phyloP scores from a whole-genome alignment of 2,888 invertebrate species.

The Arrhopalites spinosus region DNA sequence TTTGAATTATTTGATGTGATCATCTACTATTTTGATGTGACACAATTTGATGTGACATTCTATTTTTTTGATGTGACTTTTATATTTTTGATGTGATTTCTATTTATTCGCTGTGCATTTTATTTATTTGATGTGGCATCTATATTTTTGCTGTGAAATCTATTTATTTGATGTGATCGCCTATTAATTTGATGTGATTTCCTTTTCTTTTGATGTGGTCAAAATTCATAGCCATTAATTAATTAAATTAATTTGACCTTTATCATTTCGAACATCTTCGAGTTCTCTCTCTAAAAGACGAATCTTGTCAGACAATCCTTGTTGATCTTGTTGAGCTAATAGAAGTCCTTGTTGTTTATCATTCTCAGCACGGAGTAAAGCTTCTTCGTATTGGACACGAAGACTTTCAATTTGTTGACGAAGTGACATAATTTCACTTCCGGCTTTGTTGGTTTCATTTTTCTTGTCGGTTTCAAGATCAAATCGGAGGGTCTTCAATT shows the following conservation, averaged over 20 bases:
- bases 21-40: too few relatives aligned
- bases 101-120: too few relatives aligned
- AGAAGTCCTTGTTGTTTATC: conserved; percentile 91
- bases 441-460: conserved; percentile 73
- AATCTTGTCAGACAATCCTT: conserved; percentile 81
- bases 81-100: too few relatives aligned
- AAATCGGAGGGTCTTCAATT: conserved; percentile 41
- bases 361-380: conserved; percentile 86
- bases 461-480: conserved; percentile 77
- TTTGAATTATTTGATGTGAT: too few relatives aligned
- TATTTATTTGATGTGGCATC: too few relatives aligned
- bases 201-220: too few relatives aligned
- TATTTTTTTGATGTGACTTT: too few relatives aligned
- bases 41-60: too few relatives aligned
- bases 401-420: conserved; percentile 80
- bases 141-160: too few relatives aligned
- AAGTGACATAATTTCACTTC: conserved; percentile 78
- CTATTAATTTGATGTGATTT: too few relatives aligned
- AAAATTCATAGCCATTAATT: too few relatives aligned
- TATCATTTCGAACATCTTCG: conserved; percentile 64
- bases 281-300: conserved; percentile 75
- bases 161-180: too few relatives aligned
- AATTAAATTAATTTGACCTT: conserved; percentile 36
- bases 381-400: conserved; percentile 91
- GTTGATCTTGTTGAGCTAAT: conserved; percentile 90